phyloP scores from a whole-genome alignment of 1,140 invertebrate species.

The Caenorhabditis elegans region DNA sequence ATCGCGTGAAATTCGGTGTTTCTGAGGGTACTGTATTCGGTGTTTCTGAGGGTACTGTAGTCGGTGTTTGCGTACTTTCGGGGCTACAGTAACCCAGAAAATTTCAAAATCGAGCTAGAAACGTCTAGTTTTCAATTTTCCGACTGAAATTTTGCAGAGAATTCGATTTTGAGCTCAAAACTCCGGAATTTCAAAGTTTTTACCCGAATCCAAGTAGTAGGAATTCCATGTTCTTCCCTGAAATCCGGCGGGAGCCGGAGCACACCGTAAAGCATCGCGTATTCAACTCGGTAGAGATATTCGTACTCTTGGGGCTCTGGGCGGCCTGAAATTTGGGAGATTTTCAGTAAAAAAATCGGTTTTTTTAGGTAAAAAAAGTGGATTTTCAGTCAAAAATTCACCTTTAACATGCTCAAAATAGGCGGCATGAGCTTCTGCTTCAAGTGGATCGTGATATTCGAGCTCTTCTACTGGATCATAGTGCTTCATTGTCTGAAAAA shows the following conservation, averaged over 20 bases:
- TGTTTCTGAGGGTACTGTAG: too few species aligned
- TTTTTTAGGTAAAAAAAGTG: neutral
- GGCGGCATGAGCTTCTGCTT: neutral
- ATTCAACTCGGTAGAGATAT: slow-evolving; percentile 95
- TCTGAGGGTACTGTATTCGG: too few species aligned
- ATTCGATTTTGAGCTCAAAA: too few species aligned
- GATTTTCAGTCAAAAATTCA: too few species aligned
- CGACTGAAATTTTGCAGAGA: too few species aligned
- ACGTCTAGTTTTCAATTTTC: too few species aligned
- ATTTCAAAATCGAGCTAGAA: too few species aligned
- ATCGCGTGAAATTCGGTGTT: too few species aligned
- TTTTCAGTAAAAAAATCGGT: neutral
- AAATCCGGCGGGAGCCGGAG: slow-evolving; percentile 78
- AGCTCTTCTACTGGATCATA: neutral
- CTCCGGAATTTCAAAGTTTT: neutral
- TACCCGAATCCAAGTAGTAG: slow-evolving; percentile 49
- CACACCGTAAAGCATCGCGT: slow-evolving; percentile 94
- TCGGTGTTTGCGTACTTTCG: too few species aligned
- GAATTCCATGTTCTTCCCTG: slow-evolving; percentile 57
- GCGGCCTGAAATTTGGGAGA: neutral
- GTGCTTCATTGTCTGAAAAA: neutral
- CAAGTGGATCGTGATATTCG: neutral
- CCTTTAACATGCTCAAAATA: neutral
- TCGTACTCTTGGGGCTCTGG: neutral
- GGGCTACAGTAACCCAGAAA: too few species aligned